A percentile compares a stretch with the other conserved stretches of the same genome.
These are phyloP conservation scores for Scrobipalpa atriplicella DNA, from an alignment of 2,888 invertebrate species.

Conservation along the genomic window DNA sequence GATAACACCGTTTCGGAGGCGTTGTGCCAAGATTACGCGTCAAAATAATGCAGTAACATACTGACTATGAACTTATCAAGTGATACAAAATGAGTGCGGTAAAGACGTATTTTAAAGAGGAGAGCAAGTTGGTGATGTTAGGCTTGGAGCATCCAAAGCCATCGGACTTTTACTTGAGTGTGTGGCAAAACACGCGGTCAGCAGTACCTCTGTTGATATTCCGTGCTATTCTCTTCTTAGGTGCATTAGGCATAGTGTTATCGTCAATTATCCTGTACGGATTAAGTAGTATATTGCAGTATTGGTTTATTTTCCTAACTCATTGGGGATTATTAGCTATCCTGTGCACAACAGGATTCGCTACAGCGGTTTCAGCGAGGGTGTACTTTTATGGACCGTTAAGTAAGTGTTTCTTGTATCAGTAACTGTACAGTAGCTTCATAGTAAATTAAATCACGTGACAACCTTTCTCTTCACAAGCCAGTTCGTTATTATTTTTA, in stretches of 20 bases:
- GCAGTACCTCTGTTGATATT: slow-evolving; percentile 65
- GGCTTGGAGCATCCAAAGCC: slow-evolving; percentile 63
- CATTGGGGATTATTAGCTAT: slow-evolving; percentile 77
- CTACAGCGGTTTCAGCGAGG: slow-evolving; percentile 62
- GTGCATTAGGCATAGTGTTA: slow-evolving; percentile 60
- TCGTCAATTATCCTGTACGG: slow-evolving; percentile 61
- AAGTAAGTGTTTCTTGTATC: slow-evolving; percentile 73
- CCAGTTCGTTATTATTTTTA: no score
- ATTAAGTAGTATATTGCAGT: slow-evolving; percentile 47
- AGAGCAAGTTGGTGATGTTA: slow-evolving; percentile 58
- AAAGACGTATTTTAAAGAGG: slow-evolving; percentile 64
- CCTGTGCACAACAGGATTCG: slow-evolving; percentile 61
- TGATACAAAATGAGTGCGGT: slow-evolving; percentile 57
- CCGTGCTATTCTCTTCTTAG: slow-evolving; percentile 62
- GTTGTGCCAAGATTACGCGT: slow-evolving; percentile 16
- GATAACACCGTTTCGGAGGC: slow-evolving; percentile 27
- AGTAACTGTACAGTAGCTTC: no score
- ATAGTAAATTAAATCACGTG: background rate
- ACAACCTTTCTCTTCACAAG: no score
- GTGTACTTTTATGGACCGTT: slow-evolving; percentile 68
- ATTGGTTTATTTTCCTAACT: slow-evolving; percentile 81
- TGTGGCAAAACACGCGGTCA: slow-evolving; percentile 71
- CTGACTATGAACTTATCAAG: slow-evolving; percentile 22
- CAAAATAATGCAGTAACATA: slow-evolving; percentile 25
- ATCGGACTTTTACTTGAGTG: slow-evolving; percentile 68